phyloP scores from a whole-genome alignment of 2,888 invertebrate genomes.

The Campoplex nolae region DNA sequence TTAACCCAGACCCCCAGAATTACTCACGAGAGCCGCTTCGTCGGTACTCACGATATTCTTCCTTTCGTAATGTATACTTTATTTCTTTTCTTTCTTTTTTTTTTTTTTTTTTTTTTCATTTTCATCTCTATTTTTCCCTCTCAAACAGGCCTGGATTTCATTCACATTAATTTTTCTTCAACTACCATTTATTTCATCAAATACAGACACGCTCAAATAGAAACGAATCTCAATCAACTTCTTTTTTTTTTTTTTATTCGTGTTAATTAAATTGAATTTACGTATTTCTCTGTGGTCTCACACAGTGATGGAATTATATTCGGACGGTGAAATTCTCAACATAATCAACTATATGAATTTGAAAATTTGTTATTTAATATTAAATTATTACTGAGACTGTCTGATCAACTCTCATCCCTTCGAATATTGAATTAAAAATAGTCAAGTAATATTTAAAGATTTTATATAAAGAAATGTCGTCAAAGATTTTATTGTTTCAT shows the following conservation, averaged over 20 bases:
- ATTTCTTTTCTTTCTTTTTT: neutral
- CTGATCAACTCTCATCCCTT: neutral
- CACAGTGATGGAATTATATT: neutral
- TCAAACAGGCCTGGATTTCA: neutral
- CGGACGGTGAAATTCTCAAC: neutral
- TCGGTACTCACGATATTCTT: neutral
- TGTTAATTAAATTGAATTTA: neutral
- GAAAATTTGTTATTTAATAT: no score
- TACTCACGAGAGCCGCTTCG: constrained; percentile 68
- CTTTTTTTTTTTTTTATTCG: neutral
- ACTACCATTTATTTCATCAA: neutral
- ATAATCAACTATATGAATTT: neutral
- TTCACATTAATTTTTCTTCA: neutral
- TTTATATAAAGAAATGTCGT: no score
- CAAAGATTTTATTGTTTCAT: neutral
- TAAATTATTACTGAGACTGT: neutral
- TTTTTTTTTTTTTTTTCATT: neutral
- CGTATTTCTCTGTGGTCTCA: neutral
- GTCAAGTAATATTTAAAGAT: no score
- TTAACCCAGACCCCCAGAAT: constrained; percentile 75
- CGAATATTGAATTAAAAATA: neutral
- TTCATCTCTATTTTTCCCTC: neutral
- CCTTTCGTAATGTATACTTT: constrained; percentile 1
- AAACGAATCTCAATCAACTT: neutral
- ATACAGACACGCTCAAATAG: neutral